Base-by-base conservation (phyloP, 1,140 invertebrate genomes). In the Drosophila tropicalis region DNA sequence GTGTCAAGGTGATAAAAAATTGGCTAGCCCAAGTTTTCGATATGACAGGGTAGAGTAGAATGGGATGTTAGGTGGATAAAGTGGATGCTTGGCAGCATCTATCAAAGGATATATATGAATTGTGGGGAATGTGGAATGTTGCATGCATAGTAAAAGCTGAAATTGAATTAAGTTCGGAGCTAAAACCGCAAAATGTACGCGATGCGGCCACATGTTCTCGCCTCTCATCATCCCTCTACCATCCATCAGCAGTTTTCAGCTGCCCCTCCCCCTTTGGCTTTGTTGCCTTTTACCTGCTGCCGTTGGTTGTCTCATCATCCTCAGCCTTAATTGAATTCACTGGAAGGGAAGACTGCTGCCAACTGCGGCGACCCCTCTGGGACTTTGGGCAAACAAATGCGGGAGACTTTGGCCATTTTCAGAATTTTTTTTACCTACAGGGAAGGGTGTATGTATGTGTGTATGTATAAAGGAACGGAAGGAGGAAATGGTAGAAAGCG, bases 121-220 rank as follows among this genome's bases (percentile, higher is more conserved):
- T 51, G 44, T 22, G 44, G 19, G 44, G 44, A 47, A 47, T 51
- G 25, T 51, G 60, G 55, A 70, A 65, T 70, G 71, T 70, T 76
- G 72, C 71, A 72, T 79, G 75, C 73, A 82, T 74, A 69, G 65
- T 62, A 67, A 75, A 83, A 75, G 75, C 68, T 76, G 76, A 81
- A 83, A 83, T 79, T 83, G 79, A 81, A 79, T 79, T 79, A 82
- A 78, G 65, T 76, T 70, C 70, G 67, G 60, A 66, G 69, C 67
- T 61, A 73, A 76, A 51, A 72, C 79, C 77, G 58, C 77, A 72
- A 79, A 79, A 79, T 79, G 47, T 76, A 65, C 74, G 72, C 72
- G 66, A 57, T 47, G 55, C 55, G 74, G 34, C 60, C 56, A 54
- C 62, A 66, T 64, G 47, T 54, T 64, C 34, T 44, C 34, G 47